Evolutionary conservation across 2,113 vertebrate species (phyloP).

Genomic region (Leucosticte australis): DNA sequence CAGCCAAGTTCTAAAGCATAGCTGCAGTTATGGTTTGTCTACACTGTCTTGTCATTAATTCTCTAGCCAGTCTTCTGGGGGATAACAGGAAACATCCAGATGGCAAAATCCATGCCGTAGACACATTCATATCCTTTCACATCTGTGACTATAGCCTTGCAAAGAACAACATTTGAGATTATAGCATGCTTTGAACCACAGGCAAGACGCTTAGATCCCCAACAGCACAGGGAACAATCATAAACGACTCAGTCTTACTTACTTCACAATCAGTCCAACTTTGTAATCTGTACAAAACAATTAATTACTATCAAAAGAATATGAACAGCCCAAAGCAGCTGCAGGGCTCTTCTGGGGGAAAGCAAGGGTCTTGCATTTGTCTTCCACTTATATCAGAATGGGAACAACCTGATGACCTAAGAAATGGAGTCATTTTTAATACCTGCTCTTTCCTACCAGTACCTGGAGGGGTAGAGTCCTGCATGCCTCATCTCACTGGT

Average conservation of each 20-base stretch:
- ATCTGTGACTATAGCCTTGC: background rate
- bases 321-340: background rate
- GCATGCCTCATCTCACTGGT: slow-evolving; percentile 71
- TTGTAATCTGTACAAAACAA: background rate
- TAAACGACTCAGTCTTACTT: background rate
- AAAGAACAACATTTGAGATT: background rate
- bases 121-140: background rate
- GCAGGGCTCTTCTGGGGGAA: background rate
- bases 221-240: background rate
- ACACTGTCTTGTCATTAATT: background rate
- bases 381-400: background rate
- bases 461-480: slow-evolving; percentile 68
- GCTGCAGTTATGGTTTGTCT: background rate
- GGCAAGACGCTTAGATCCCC: background rate
- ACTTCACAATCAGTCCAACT: background rate
- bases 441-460: slow-evolving; percentile 38
- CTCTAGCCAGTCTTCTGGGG: background rate
- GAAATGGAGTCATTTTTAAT: slow-evolving; percentile 15
- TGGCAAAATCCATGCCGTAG: background rate
- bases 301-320: slow-evolving; percentile 26
- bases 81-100: background rate
- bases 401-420: slow-evolving; percentile 57
- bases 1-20: background rate
- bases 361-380: background rate
- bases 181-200: background rate